phyloP scores from a whole-genome alignment of 1,140 invertebrate species.

The Panagrolaimus sp. region DNA sequence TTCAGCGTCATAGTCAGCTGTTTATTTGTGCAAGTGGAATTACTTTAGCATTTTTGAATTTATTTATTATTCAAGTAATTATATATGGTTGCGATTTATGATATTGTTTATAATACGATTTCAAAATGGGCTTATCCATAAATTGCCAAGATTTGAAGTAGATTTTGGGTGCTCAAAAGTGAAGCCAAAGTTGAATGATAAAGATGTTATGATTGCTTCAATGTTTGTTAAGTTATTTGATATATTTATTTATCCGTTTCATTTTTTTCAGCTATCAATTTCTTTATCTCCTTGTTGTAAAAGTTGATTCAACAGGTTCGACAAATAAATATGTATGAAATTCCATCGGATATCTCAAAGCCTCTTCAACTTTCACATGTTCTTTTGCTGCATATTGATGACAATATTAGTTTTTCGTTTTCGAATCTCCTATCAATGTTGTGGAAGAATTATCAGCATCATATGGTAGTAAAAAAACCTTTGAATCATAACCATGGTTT shows the following conservation, averaged over 20 bases:
- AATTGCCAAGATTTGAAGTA: conserved; percentile 28
- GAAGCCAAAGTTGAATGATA: conserved; percentile 22
- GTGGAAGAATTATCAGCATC: no score
- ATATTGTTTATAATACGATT: no score
- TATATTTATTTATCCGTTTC: background rate
- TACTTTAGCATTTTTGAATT: conserved; percentile 19
- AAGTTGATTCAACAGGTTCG: conserved; percentile 19
- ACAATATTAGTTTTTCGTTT: conserved; percentile 24
- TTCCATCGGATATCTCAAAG: background rate
- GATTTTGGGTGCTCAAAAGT: conserved; percentile 33
- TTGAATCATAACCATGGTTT: no score
- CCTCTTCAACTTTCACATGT: conserved; percentile 20
- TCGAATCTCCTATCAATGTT: no score
- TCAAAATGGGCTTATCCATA: conserved; percentile 30
- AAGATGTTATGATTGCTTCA: conserved; percentile 32
- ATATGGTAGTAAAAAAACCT: conserved; percentile 7
- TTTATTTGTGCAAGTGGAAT: conserved; percentile 27
- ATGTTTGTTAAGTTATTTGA: conserved; percentile 8
- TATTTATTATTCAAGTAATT: conserved; percentile 27
- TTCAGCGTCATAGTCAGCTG: conserved; percentile 35
- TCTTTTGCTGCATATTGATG: conserved; percentile 16
- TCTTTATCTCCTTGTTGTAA: conserved; percentile 25
- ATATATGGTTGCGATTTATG: background rate
- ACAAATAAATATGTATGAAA: conserved; percentile 25
- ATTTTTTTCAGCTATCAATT: conserved; percentile 17